phyloP scores from a whole-genome alignment of 2,113 vertebrate genomes.

The Paradoxurus hermaphroditus region DNA sequence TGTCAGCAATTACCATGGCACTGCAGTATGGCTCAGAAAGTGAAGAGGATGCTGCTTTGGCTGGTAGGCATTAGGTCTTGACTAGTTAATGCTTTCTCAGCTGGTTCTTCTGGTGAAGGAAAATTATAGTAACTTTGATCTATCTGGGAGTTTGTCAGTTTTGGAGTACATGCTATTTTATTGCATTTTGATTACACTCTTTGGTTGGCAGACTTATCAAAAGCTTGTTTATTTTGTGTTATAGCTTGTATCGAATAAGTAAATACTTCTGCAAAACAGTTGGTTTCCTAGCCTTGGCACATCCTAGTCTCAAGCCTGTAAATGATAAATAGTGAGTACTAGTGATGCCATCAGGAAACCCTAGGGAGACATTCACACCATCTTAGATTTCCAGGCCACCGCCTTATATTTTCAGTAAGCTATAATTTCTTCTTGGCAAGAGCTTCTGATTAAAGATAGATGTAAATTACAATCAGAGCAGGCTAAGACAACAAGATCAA shows the following conservation, averaged over 20 bases:
- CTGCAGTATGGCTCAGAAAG: constrained; percentile 98
- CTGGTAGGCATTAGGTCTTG: constrained; percentile 84
- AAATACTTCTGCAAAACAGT: background rate
- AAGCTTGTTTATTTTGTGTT: constrained; percentile 34
- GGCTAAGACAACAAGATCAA: background rate
- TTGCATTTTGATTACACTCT: constrained; percentile 18
- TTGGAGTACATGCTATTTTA: constrained; percentile 10
- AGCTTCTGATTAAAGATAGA: background rate
- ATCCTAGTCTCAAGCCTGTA: background rate
- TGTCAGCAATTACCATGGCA: constrained; percentile 98
- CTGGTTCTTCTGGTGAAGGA: background rate
- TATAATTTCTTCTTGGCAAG: background rate
- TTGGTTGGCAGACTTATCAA: background rate
- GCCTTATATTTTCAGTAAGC: background rate
- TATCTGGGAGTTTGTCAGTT: background rate
- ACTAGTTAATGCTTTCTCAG: background rate
- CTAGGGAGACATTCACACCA: background rate
- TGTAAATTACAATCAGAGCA: background rate
- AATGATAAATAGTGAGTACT: background rate
- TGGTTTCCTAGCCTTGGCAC: background rate
- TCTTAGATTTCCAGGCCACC: constrained; percentile 1
- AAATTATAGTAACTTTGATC: constrained; percentile 22
- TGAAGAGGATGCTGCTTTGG: constrained; percentile 95
- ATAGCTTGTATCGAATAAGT: background rate
- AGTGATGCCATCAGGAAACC: background rate